A percentile compares a stretch with the other conserved stretches of the same genome.
Conservation (phyloP, 1,140 invertebrate genomes). For the Linepithema humile region DNA sequence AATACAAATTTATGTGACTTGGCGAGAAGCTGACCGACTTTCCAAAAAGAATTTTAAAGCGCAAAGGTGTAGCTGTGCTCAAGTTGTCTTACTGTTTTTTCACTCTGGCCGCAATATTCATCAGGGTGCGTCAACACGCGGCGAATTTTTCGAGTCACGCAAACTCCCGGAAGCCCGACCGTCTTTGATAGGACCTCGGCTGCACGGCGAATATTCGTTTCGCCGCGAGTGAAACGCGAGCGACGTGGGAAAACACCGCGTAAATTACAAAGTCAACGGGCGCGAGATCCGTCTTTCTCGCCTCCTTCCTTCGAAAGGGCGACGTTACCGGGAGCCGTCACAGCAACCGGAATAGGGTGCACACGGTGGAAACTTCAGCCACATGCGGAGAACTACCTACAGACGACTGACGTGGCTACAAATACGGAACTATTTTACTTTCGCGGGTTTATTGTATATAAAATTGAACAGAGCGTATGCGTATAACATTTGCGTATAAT, state of each 20-base stretch:
- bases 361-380: conserved; percentile 1
- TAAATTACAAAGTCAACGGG: conserved; percentile 72
- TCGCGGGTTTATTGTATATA: not conserved
- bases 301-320: conserved; percentile 25
- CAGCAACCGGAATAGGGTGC: not conserved
- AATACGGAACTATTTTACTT: conserved; percentile 26
- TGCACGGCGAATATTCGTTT: conserved; percentile 27
- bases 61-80: too few relatives aligned
- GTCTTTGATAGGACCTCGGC: too few relatives aligned
- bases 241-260: conserved; percentile 41
- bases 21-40: too few relatives aligned
- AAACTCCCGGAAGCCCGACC: too few relatives aligned
- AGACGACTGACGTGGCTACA: conserved; percentile 40
- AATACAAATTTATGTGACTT: too few relatives aligned
- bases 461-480: not conserved
- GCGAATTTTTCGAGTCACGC: too few relatives aligned
- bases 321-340: not conserved
- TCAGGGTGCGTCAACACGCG: too few relatives aligned
- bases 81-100: too few relatives aligned
- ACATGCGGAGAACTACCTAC: not conserved
- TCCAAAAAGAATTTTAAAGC: too few relatives aligned
- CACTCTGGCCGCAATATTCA: too few relatives aligned
- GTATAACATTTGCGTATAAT: too few relatives aligned
- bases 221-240: not conserved
- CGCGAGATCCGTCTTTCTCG: conserved; percentile 22